Base-by-base conservation (phyloP, 2,888 invertebrate species). In the Drosophila aldrichi region DNA sequence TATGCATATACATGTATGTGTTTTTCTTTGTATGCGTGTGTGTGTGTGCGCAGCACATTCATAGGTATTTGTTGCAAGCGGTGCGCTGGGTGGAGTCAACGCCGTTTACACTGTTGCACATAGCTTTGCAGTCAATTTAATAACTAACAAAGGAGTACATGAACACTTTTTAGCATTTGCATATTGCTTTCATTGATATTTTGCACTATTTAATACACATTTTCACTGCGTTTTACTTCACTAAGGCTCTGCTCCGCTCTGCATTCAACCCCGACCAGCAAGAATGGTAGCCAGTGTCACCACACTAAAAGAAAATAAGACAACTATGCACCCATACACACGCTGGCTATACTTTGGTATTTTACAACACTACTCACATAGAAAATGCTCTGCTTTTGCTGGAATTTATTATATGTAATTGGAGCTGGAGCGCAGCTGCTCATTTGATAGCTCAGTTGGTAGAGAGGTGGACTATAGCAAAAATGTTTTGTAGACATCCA, bases 381-480 rank as follows among this genome's bases (percentile, higher is more conserved):
- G 3, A 25, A 29, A 22, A 8, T 51, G 36, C 22, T 44, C 22
- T 16, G 4, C 2, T 20, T n/a, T n/a, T 41, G n/a, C 8, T 41
- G 22, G 5, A 25, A 6, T 49, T 64, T 46, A 25, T 59, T 52
- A 20, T 2, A 34, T n/a, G 40, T n/a, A 36, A 46, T 48, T 64
- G 49, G 52, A 63, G 14, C 16, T 2, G 0, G 5, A 12, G 0
- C 6, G 12, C 12, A 34, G 38, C 49, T 9, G 16, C 34, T 51
- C 88, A 82, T 88, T 82, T 79, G 81, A 89, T 88, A 88, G 87
- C 89, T 88, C 88, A 89, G 87, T 79, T 89, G 87, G 87, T 89
- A 88, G 85, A 89, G 85, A 85, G 88, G 82, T 88, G 88, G 82
- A 88, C 82, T 82, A 79, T 82, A 89, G 81, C 67, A 22, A 65